phyloP scores from a whole-genome alignment of 2,797 vertebrate genomes.

The Ispidina lecontei region DNA sequence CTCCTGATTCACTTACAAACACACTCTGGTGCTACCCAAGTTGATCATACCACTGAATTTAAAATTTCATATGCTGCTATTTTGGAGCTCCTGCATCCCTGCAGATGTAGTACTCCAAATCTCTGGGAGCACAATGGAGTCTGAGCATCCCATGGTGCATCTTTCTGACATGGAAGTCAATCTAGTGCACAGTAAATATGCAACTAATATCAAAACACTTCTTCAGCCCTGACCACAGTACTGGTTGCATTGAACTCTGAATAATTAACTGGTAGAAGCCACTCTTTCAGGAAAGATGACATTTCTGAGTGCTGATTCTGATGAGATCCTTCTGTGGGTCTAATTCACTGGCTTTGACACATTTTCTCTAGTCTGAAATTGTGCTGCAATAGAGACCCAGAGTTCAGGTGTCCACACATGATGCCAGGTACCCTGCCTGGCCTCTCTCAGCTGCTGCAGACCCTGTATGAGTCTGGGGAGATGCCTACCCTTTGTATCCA shows the following conservation, averaged over 20 bases:
- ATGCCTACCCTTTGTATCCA: not conserved
- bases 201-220: not conserved
- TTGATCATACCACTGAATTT: slow-evolving; percentile 16
- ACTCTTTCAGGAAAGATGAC: not conserved
- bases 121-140: not conserved
- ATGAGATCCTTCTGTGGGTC: not conserved
- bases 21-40: not conserved
- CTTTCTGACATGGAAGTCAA: not conserved
- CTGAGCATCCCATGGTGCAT: not conserved
- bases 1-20: slow-evolving; percentile 25
- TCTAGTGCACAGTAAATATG: not conserved
- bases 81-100: not conserved
- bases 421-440: not conserved
- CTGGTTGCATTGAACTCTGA: not conserved
- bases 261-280: not conserved
- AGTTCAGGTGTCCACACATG: not conserved
- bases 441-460: not conserved
- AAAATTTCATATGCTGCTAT: slow-evolving; percentile 31
- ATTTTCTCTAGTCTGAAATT: not conserved
- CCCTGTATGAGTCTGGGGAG: not conserved
- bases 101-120: not conserved
- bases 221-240: not conserved
- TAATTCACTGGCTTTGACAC: not conserved
- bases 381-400: not conserved
- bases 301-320: not conserved